These are phyloP conservation scores for Temnothorax nylanderi DNA, from an alignment of 1,140 invertebrate genomes.

Conservation along the genomic window DNA sequence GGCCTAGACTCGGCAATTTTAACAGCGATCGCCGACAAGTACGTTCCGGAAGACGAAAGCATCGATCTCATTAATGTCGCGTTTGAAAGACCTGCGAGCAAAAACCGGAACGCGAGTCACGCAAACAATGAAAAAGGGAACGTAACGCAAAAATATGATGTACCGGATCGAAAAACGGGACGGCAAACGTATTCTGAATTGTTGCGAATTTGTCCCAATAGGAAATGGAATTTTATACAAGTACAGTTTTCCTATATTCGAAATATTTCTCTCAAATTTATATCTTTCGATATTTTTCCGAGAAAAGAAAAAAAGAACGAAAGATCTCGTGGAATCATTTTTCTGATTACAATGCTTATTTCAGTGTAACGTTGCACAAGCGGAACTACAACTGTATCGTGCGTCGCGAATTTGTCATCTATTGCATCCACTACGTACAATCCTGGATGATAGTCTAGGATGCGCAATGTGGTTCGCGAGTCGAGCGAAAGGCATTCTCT, in stretches of 20 bases:
- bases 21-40: slow-evolving; percentile 92
- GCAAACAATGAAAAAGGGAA: slow-evolving; percentile 37
- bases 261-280: too few species aligned
- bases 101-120: slow-evolving; percentile 33
- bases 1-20: slow-evolving; percentile 97
- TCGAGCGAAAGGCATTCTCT: slow-evolving; percentile 87
- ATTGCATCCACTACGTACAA: slow-evolving; percentile 93
- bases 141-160: slow-evolving; percentile 85
- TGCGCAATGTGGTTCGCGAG: slow-evolving; percentile 98
- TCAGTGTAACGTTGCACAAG: slow-evolving; percentile 91
- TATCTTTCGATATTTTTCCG: background rate
- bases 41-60: slow-evolving; percentile 88
- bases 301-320: background rate
- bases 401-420: slow-evolving; percentile 89
- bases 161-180: slow-evolving; percentile 94
- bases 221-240: slow-evolving; percentile 91
- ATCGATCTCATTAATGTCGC: slow-evolving; percentile 99
- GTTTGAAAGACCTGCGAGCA: slow-evolving; percentile 89
- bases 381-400: slow-evolving; percentile 87
- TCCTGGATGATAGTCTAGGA: slow-evolving; percentile 98
- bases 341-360: slow-evolving; percentile 70
- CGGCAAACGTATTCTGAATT: slow-evolving; percentile 91
- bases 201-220: slow-evolving; percentile 88
- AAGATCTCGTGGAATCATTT: too few species aligned
- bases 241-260: slow-evolving; percentile 80